Conservation (phyloP, 2,888 invertebrate species). For the Anagyrus pseudococci region DNA sequence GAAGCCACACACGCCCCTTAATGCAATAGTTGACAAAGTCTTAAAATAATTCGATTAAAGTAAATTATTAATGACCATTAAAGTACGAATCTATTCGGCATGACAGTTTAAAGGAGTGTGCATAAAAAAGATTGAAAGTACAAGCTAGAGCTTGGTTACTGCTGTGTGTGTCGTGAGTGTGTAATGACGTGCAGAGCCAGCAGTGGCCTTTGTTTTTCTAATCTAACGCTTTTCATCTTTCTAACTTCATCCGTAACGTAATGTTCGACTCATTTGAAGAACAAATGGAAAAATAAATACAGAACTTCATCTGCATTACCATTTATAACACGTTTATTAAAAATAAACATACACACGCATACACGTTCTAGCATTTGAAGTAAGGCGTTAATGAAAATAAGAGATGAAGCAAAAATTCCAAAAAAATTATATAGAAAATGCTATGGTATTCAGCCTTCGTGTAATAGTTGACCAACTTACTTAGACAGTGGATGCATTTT, state of each 20-base stretch:
- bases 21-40: conserved; percentile 15
- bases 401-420: conserved; percentile 32
- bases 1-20: conserved; percentile 28
- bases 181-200: conserved; percentile 45
- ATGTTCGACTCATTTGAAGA: conserved; percentile 19
- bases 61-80: conserved; percentile 13
- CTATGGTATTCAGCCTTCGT: conserved; percentile 33
- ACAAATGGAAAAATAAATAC: conserved; percentile 4
- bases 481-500: conserved; percentile 57
- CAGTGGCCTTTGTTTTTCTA: conserved; percentile 45
- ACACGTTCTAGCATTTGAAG: conserved; percentile 15
- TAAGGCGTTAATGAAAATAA: conserved; percentile 15
- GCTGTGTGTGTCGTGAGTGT: conserved; percentile 30
- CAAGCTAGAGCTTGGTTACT: conserved; percentile 32
- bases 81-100: conserved; percentile 24
- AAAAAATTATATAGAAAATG: conserved; percentile 31
- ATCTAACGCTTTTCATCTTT: conserved; percentile 37
- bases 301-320: conserved; percentile 19
- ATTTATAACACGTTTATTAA: conserved; percentile 33
- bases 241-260: conserved; percentile 27
- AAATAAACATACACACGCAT: conserved; percentile 16
- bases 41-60: conserved; percentile 5
- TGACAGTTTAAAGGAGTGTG: conserved; percentile 13
- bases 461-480: conserved; percentile 49
- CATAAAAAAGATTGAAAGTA: conserved; percentile 12